These are phyloP conservation scores for Agelaius phoeniceus DNA, from an alignment of 2,113 vertebrate species.

Conservation along the genomic window DNA sequence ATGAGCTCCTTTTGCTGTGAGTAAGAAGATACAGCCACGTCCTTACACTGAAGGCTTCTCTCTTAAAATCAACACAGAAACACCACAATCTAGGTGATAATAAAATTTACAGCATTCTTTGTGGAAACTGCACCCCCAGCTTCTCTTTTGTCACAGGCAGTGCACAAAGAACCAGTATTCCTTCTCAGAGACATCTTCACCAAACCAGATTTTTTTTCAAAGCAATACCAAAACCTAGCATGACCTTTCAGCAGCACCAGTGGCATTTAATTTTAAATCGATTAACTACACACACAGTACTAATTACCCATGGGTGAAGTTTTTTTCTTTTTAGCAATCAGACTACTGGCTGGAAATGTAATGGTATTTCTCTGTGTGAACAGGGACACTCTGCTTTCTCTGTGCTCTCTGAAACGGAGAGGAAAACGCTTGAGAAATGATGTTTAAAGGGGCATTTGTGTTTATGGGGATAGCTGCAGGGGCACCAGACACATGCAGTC, in stretches of 20 bases:
- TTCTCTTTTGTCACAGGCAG: neutral
- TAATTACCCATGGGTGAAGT: neutral
- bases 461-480: neutral
- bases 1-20: neutral
- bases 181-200: neutral
- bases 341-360: neutral
- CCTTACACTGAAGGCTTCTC: neutral
- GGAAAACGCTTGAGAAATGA: neutral
- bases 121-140: neutral
- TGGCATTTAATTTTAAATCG: conserved; percentile 39
- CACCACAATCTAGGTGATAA: neutral
- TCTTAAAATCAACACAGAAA: neutral
- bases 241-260: neutral
- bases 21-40: accelerated
- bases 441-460: neutral
- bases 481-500: neutral
- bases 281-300: conserved; percentile 16
- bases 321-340: neutral
- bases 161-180: neutral
- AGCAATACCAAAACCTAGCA: neutral
- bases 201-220: neutral
- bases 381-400: neutral
- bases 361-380: neutral
- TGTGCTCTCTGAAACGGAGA: neutral
- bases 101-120: neutral